Evolutionary conservation across 2,113 vertebrate species (phyloP).

Genomic region (Seriola rivoliana): DNA sequence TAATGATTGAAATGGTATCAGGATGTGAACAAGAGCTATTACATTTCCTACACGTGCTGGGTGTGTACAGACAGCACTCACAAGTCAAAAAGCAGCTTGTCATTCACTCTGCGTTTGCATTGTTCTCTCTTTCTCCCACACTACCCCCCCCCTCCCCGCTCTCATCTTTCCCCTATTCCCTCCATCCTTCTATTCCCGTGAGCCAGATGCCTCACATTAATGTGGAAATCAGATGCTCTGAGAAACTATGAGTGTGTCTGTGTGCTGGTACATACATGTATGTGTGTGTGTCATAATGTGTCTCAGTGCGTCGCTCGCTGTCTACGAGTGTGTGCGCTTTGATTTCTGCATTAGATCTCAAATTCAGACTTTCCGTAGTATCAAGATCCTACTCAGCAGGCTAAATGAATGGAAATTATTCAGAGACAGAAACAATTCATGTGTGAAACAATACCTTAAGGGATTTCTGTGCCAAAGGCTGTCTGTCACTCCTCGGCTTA

Average conservation of each 20-base stretch:
- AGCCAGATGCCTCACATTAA: slow-evolving; percentile 53
- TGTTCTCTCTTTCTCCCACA: slow-evolving; percentile 18
- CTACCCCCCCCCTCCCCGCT: background rate
- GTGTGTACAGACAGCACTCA: slow-evolving; percentile 4
- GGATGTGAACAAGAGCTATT: slow-evolving; percentile 19
- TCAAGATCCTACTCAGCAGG: background rate
- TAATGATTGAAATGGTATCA: slow-evolving; percentile 21
- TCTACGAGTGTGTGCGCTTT: background rate
- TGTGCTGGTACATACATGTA: slow-evolving; percentile 23
- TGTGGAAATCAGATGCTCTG: slow-evolving; percentile 62
- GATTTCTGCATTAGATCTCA: background rate
- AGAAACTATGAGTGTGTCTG: slow-evolving; percentile 14
- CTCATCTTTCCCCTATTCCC: slow-evolving; percentile 32
- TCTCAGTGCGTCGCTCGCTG: background rate
- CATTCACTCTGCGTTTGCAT: slow-evolving; percentile 2
- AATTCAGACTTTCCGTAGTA: background rate
- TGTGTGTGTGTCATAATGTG: background rate
- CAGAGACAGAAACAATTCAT: background rate
- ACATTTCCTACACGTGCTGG: background rate
- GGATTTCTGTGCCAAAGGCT: background rate
- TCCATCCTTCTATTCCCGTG: slow-evolving; percentile 43
- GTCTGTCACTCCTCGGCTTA: background rate
- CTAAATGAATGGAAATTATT: background rate
- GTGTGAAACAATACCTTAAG: background rate
- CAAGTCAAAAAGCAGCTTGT: slow-evolving; percentile 9